Conservation (phyloP, 2,888 invertebrate genomes). For the Furcula furcula region DNA sequence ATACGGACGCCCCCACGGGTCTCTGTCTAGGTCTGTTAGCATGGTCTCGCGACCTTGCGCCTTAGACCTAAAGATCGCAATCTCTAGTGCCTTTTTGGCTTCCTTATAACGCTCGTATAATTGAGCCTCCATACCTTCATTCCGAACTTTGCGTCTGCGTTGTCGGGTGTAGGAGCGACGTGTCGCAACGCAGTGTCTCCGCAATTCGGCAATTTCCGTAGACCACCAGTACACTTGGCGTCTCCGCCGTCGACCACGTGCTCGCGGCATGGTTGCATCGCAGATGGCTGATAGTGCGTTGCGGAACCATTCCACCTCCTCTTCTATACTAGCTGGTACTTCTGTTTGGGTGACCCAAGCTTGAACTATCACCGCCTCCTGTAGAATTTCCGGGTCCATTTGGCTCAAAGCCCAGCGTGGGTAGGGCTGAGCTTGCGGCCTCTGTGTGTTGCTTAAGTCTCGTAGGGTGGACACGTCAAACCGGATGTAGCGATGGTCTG, state of each 20-base stretch:
- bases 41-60: not conserved
- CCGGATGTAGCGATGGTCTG: not conserved
- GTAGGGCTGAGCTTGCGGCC: too few species aligned
- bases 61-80: not conserved
- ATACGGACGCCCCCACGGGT: not conserved
- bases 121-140: not conserved
- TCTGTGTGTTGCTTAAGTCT: too few species aligned
- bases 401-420: not conserved
- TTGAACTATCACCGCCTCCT: not conserved
- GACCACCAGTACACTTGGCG: not conserved
- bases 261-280: too few species aligned
- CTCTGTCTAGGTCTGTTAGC: not conserved
- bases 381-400: not conserved
- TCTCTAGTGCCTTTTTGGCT: not conserved
- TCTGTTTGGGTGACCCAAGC: not conserved
- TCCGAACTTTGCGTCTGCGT: not conserved
- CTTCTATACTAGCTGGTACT: not conserved
- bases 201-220: not conserved
- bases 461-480: not conserved
- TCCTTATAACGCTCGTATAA: not conserved
- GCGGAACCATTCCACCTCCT: not conserved
- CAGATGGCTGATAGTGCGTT: not conserved
- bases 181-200: not conserved
- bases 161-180: not conserved
- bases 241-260: not conserved